Evolutionary conservation across 2,888 invertebrate species (phyloP).

Genomic region (Lissonota sp.): DNA sequence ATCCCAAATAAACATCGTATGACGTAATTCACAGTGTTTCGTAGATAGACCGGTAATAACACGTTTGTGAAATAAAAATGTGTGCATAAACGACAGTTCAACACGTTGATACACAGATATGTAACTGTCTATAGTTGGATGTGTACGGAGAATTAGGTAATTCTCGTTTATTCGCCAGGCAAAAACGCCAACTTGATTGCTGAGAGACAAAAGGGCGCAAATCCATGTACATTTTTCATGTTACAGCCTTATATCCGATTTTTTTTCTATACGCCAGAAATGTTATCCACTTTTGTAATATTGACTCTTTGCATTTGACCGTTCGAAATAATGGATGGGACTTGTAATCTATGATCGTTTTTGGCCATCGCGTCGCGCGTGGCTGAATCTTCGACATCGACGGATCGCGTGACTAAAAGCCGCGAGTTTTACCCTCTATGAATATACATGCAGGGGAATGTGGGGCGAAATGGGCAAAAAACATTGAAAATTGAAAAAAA

Average conservation of each 20-base stretch:
- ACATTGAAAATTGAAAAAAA: neutral
- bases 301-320: slow-evolving; percentile 63
- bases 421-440: slow-evolving; percentile 25
- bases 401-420: slow-evolving; percentile 64
- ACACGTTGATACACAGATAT: neutral
- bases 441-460: slow-evolving; percentile 10
- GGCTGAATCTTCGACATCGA: slow-evolving; percentile 51
- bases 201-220: neutral
- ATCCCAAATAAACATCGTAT: slow-evolving; percentile 28
- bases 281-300: slow-evolving; percentile 9
- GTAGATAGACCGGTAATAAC: neutral
- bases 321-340: slow-evolving; percentile 63
- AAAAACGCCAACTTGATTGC: slow-evolving; percentile 1
- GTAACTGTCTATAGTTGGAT: slow-evolving; percentile 1
- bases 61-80: slow-evolving; percentile 28
- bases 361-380: slow-evolving; percentile 38
- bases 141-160: slow-evolving; percentile 34
- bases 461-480: neutral
- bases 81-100: slow-evolving; percentile 1
- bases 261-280: too few relatives aligned
- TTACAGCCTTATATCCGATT: neutral
- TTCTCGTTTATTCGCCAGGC: slow-evolving; percentile 30
- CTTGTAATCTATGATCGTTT: slow-evolving; percentile 67
- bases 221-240: neutral
- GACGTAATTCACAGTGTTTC: neutral